Evolutionary conservation across 37 sponge, comb jelly and placozoan species (phyloP).

Genomic region (Corticium candelabrum): DNA sequence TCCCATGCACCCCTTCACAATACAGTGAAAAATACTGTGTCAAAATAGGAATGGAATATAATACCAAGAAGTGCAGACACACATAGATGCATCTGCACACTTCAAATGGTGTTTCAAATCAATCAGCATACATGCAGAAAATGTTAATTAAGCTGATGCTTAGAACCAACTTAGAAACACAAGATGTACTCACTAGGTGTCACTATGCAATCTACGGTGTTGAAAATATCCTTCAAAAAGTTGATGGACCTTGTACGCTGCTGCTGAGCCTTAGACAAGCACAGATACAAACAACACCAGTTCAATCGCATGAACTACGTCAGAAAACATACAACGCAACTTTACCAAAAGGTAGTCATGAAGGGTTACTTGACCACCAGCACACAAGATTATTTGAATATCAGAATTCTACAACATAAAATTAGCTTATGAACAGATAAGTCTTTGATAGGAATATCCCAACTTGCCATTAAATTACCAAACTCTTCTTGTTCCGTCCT

Average conservation of each 20-base stretch:
- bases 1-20: too few species aligned
- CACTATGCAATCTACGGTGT: neutral
- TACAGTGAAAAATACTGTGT: too few species aligned
- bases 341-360: neutral
- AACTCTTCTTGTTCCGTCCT: neutral
- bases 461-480: neutral
- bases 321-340: too few species aligned
- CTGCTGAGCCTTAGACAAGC: constrained; percentile 5
- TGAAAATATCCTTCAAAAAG: neutral
- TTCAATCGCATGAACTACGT: too few species aligned
- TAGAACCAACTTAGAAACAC: too few species aligned
- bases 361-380: neutral
- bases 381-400: neutral
- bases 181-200: neutral
- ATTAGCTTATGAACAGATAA: neutral
- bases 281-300: too few species aligned
- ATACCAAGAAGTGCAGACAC: too few species aligned
- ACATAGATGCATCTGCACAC: too few species aligned
- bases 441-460: neutral
- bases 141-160: too few species aligned
- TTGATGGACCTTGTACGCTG: neutral
- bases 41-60: too few species aligned
- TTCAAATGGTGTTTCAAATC: too few species aligned
- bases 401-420: neutral
- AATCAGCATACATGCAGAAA: too few species aligned